Base-by-base conservation (phyloP, 2,888 invertebrate genomes). In the Microctonus aethiopoides region DNA sequence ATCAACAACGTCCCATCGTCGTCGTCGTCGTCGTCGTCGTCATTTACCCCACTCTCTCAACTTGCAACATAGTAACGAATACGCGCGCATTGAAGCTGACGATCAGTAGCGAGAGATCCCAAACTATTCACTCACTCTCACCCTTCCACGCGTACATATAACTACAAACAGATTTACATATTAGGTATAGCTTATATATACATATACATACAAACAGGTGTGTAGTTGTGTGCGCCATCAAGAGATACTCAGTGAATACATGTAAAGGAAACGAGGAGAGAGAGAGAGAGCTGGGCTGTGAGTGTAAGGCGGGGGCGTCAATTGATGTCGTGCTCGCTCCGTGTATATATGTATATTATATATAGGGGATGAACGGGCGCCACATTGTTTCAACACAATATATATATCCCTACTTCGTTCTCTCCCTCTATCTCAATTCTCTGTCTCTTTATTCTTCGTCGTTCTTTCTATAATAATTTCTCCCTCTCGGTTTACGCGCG, bases 351-450 rank as follows among this genome's bases (percentile, higher is more conserved):
- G 39, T 29, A 78, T 76, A 77, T 76, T 77, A 78, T 60, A 76
- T n/a, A n/a, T n/a, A 29, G 29, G 7, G 76, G 78, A 78, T 79
- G 77, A 79, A 81, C 77, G 79, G 80, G 80, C 80, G 83, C 75
- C 81, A 82, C 82, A 83, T 83, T 83, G 83, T 83, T 82, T 83
- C 81, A 80, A 72, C 75, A 83, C 83, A 83, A 83, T 83, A 79
- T 82, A 79, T 77, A n/a, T n/a, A n/a, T n/a, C n/a, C n/a, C n/a
- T n/a, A n/a, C 74, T 75, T 68, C 74, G 70, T 67, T 52, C 68
- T 70, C 73, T 74, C 68, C 62, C 67, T 29, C 7, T 4, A 46
- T n/a, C n/a, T n/a, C n/a, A 64, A 29, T 3, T 29, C 29, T 7
- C 4, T 29, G 29, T 29, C 3, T 29, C 7, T 29, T 3, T 29